These are phyloP conservation scores for Perccottus glenii DNA, from an alignment of 2,113 vertebrate genomes.

Conservation along the genomic window DNA sequence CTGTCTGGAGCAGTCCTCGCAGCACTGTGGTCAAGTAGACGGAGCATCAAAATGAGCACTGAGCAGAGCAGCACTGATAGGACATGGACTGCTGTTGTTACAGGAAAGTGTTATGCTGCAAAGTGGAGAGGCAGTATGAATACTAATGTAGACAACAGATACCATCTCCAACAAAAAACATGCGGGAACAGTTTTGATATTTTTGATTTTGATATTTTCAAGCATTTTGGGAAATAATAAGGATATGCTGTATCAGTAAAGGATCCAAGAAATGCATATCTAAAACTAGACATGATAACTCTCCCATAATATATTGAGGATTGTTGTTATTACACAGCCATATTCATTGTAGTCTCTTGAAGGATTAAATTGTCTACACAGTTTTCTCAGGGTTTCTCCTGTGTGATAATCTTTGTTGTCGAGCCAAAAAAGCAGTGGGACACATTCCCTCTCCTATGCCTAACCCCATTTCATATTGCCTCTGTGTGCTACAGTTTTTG, in stretches of 20 bases:
- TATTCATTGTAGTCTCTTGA: background rate
- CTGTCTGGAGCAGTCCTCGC: slow-evolving; percentile 12
- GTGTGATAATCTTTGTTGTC: background rate
- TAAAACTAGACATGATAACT: too few relatives aligned
- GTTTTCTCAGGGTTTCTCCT: slow-evolving; percentile 19
- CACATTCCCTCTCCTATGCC: slow-evolving; percentile 15
- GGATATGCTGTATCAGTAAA: too few relatives aligned
- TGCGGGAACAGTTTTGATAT: too few relatives aligned
- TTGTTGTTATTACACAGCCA: too few relatives aligned
- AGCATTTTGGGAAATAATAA: too few relatives aligned
- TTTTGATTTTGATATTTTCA: too few relatives aligned
- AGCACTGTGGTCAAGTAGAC: slow-evolving; percentile 14
- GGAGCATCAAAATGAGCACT: slow-evolving; percentile 1
- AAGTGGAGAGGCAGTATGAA: slow-evolving; percentile 49
- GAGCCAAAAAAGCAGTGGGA: slow-evolving; percentile 15
- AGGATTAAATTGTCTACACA: slow-evolving; percentile 1
- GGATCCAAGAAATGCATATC: too few relatives aligned
- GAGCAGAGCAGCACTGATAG: slow-evolving; percentile 6
- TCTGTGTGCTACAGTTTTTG: slow-evolving; percentile 14
- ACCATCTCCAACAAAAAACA: too few relatives aligned
- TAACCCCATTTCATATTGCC: slow-evolving; percentile 48
- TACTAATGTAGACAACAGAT: slow-evolving; percentile 45
- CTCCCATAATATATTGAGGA: too few relatives aligned
- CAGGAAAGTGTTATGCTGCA: slow-evolving; percentile 44
- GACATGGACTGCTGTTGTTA: slow-evolving; percentile 31